Conservation (phyloP, 2,888 invertebrate species). For the Taphrorychus bicolor region DNA sequence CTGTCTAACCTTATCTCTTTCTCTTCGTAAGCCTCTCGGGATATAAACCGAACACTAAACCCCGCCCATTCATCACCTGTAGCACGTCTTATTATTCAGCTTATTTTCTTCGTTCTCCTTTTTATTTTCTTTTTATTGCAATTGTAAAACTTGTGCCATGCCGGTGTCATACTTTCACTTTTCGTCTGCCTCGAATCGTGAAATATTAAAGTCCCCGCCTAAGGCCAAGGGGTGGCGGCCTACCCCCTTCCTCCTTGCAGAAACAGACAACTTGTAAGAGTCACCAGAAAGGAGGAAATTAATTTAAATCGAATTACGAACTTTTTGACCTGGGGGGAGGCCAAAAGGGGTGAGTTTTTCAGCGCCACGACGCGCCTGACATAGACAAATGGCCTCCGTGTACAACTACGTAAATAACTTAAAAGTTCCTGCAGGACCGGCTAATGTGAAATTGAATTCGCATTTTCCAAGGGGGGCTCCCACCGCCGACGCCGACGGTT, state of each 20-base stretch:
- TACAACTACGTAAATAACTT: constrained; percentile 47
- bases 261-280: constrained; percentile 3
- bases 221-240: background rate
- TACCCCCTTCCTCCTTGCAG: background rate
- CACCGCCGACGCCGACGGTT: constrained; percentile 30
- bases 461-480: constrained; percentile 41
- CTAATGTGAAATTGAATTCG: constrained; percentile 48
- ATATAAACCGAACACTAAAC: constrained; percentile 17
- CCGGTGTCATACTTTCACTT: constrained; percentile 15
- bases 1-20: too few relatives aligned
- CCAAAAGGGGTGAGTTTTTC: constrained; percentile 32
- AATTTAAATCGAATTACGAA: constrained; percentile 28
- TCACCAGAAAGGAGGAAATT: constrained; percentile 11
- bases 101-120: constrained; percentile 19
- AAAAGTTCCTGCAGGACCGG: constrained; percentile 46
- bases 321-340: constrained; percentile 16
- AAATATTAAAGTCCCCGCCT: constrained; percentile 9
- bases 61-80: constrained; percentile 33
- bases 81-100: constrained; percentile 29
- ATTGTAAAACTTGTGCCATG: constrained; percentile 20
- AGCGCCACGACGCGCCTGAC: constrained; percentile 33
- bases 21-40: too few relatives aligned
- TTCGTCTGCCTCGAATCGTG: constrained; percentile 6
- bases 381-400: constrained; percentile 40
- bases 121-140: constrained; percentile 32